These are phyloP conservation scores for Endotricha flammealis DNA, from an alignment of 2,888 invertebrate genomes.

Conservation along the genomic window DNA sequence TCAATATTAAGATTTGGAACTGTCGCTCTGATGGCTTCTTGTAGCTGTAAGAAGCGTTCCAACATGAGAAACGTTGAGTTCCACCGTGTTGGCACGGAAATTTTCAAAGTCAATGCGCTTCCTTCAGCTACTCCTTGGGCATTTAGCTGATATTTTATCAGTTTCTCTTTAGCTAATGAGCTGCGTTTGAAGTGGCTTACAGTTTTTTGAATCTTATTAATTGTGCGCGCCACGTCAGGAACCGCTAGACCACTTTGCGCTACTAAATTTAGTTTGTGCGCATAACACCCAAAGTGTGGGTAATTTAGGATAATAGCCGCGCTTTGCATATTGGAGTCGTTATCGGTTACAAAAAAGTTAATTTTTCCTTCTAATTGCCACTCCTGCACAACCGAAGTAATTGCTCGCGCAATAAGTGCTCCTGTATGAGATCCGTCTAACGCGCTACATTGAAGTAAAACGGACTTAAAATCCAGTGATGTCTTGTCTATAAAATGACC, in stretches of 20 bases:
- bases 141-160: not conserved
- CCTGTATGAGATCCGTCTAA: conserved; percentile 15
- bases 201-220: not conserved
- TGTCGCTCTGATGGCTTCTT: not conserved
- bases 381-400: not conserved
- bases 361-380: conserved; percentile 10
- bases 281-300: conserved; percentile 19
- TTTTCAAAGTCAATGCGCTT: not conserved
- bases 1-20: not conserved
- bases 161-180: not conserved
- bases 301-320: conserved; percentile 14
- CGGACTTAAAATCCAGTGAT: conserved; percentile 8
- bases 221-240: too few relatives aligned
- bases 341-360: conserved; percentile 18
- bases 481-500: conserved; percentile 15
- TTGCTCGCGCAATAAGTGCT: conserved; percentile 6
- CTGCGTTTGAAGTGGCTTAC: not conserved
- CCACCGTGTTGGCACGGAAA: not conserved
- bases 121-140: not conserved
- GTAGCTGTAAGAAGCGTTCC: not conserved
- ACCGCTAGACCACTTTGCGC: too few relatives aligned
- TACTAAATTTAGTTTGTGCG: conserved; percentile 21
- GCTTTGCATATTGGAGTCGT: conserved; percentile 17
- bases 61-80: not conserved
- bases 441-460: conserved; percentile 12